Evolutionary conservation across 2,113 vertebrate genomes (phyloP).

Genomic region (Gambusia holbrooki): DNA sequence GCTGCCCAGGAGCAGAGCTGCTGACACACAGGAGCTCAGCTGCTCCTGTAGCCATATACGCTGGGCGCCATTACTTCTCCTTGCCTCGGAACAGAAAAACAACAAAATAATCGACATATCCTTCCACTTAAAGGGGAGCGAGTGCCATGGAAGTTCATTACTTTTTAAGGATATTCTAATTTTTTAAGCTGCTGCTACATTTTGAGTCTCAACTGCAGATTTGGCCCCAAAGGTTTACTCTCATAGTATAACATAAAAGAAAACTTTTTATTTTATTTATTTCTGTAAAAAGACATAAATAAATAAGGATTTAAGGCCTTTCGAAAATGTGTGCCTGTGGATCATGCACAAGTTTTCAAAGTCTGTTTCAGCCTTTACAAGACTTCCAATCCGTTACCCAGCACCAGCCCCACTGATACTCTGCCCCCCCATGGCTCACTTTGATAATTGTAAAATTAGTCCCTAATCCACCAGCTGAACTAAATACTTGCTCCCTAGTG

Average conservation of each 20-base stretch:
- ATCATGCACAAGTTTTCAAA: slow-evolving; percentile 59
- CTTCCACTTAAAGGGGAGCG: too few species aligned
- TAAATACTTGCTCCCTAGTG: slow-evolving; percentile 67
- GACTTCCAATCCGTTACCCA: slow-evolving; percentile 71
- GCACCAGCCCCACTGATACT: slow-evolving; percentile 49
- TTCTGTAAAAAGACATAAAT: too few species aligned
- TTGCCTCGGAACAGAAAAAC: too few species aligned
- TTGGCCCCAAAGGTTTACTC: slow-evolving; percentile 3
- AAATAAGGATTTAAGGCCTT: slow-evolving; percentile 40
- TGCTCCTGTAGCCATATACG: too few species aligned
- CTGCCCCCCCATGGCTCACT: slow-evolving; percentile 70
- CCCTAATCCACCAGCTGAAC: slow-evolving; percentile 71
- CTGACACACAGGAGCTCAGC: too few species aligned
- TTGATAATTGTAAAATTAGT: slow-evolving; percentile 78
- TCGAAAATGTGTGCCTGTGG: not conserved
- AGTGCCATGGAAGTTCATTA: too few species aligned
- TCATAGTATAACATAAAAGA: slow-evolving; percentile 34
- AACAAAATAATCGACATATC: too few species aligned
- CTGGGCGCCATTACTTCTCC: too few species aligned
- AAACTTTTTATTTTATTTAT: slow-evolving; percentile 18
- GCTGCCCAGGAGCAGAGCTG: too few species aligned
- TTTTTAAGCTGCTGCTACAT: not conserved
- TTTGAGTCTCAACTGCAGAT: not conserved
- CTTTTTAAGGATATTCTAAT: too few species aligned
- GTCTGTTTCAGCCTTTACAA: slow-evolving; percentile 56